phyloP scores from a whole-genome alignment of 1,140 invertebrate genomes.

The Drosophila bocqueti region DNA sequence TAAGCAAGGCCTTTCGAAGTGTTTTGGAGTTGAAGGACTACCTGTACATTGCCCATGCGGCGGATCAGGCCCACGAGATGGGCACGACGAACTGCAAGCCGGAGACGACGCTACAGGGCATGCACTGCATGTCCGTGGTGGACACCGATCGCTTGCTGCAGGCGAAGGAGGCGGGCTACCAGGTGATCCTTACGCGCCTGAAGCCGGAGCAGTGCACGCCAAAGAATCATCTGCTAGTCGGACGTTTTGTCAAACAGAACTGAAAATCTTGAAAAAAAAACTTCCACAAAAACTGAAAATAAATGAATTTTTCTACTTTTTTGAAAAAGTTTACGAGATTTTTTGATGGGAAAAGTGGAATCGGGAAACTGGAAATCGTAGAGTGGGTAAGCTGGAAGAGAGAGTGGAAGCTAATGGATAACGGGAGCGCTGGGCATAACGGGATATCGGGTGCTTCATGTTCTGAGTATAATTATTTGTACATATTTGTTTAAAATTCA shows the following conservation, averaged over 20 bases:
- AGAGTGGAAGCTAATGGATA: neutral
- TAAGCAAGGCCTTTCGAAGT: slow-evolving; percentile 87
- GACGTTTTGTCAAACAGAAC: slow-evolving; percentile 83
- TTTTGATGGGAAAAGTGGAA: no score
- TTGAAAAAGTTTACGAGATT: no score
- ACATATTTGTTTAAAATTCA: neutral
- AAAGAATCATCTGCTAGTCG: slow-evolving; percentile 97
- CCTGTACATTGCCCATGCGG: slow-evolving; percentile 93
- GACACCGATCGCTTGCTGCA: slow-evolving; percentile 93
- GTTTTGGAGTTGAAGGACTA: slow-evolving; percentile 88
- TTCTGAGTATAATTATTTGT: neutral
- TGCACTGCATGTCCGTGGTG: slow-evolving; percentile 93
- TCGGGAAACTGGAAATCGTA: no score
- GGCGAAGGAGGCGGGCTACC: slow-evolving; percentile 91
- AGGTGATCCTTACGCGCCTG: slow-evolving; percentile 90
- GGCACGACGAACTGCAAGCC: slow-evolving; percentile 85
- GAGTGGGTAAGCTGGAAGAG: neutral
- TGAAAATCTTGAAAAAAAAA: slow-evolving; percentile 8
- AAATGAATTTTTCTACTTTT: slow-evolving; percentile 38
- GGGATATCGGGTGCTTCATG: neutral
- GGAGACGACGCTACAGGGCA: slow-evolving; percentile 90
- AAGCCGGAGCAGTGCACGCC: slow-evolving; percentile 93
- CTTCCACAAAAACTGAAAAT: slow-evolving; percentile 39
- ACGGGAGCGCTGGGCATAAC: neutral
- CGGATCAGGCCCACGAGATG: slow-evolving; percentile 95